phyloP scores from a whole-genome alignment of 2,888 invertebrate genomes.

The Ichneumon xanthorius region DNA sequence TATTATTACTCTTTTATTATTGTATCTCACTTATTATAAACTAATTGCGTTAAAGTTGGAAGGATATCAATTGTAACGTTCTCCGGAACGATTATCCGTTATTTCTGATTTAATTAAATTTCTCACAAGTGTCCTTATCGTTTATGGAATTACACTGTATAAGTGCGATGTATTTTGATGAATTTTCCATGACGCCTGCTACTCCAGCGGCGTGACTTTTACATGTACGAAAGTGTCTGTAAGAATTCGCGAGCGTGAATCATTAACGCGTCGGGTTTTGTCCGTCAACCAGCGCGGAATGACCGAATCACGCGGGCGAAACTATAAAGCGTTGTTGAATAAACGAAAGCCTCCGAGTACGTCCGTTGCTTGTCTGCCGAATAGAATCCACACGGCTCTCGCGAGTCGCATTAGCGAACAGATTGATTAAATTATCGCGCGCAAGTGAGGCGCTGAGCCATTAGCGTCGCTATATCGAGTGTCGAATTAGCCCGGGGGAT shows the following conservation, averaged over 20 bases:
- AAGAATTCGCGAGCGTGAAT: conserved; percentile 14
- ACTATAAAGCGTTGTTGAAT: conserved; percentile 53
- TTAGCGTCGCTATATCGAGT: conserved; percentile 67
- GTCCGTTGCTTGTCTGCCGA: conserved; percentile 32
- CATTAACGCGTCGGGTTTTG: conserved; percentile 31
- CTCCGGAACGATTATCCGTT: conserved; percentile 2
- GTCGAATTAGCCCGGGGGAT: conserved; percentile 63
- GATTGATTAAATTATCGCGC: conserved; percentile 67
- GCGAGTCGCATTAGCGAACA: conserved; percentile 62
- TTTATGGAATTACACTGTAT: not conserved
- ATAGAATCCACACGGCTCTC: conserved; percentile 42
- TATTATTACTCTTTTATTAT: not conserved
- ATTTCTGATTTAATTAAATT: conserved; percentile 30
- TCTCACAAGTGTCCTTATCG: conserved; percentile 33
- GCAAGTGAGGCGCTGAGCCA: conserved; percentile 63
- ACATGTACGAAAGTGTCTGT: conserved; percentile 4
- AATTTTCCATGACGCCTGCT: conserved; percentile 40
- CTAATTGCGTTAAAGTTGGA: conserved; percentile 16
- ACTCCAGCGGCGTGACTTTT: conserved; percentile 30
- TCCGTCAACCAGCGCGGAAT: conserved; percentile 18
- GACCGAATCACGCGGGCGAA: conserved; percentile 37
- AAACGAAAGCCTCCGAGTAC: conserved; percentile 36
- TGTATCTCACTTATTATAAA: not conserved
- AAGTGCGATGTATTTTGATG: not conserved
- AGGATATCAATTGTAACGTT: conserved; percentile 23